Base-by-base conservation (phyloP, 2,888 invertebrate species). In the Erebia epiphron region DNA sequence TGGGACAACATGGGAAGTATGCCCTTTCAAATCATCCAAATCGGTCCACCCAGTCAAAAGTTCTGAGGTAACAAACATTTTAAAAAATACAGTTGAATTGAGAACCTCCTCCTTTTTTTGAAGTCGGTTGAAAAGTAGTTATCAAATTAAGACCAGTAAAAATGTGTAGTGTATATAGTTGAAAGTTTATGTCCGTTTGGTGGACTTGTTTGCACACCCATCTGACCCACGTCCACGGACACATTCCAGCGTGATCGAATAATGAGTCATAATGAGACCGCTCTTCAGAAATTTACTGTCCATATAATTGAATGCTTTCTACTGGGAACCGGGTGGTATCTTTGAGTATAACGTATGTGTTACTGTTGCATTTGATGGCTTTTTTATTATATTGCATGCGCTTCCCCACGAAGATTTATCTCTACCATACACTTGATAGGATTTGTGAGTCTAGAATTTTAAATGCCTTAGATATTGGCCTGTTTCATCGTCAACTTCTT, bases 181-280 rank as follows among this genome's bases (percentile, higher is more conserved):
- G 75, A 60, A 68, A 69, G 73, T 67, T 76, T 49, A 70, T 67
- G n/a, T 60, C 57, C 9, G 66, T 57, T 52, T 46, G n/a, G 52
- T 65, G n/a, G 60, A 64, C 65, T 77, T 87, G 89, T 90, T 88
- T 90, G 89, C 89, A 80, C 84, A 82, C 80, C 76, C 80, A 80
- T 21, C 56, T 49, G 43, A 11, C 43, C 43, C 43, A 43, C 11
- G 43, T 43, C 10, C 43, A 43, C 43, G 64, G 67, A 18, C 70
- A 57, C 78, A 79, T 81, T 79, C 78, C 72, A 74, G 70, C 73
- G 56, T 70, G 71, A 76, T 73, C 76, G 74, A 60, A 78, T 78
- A 83, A 85, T 90, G 89, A 90, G 74, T 80, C 79, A 80, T 76
- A 79, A 74, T 76, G 78, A 68, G 58, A 67, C 76, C 75, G 75